Evolutionary conservation across 30 jellyfish, hydroid and myxozoan genomes (phyloP).

Genomic region (Sanderia malayensis): DNA sequence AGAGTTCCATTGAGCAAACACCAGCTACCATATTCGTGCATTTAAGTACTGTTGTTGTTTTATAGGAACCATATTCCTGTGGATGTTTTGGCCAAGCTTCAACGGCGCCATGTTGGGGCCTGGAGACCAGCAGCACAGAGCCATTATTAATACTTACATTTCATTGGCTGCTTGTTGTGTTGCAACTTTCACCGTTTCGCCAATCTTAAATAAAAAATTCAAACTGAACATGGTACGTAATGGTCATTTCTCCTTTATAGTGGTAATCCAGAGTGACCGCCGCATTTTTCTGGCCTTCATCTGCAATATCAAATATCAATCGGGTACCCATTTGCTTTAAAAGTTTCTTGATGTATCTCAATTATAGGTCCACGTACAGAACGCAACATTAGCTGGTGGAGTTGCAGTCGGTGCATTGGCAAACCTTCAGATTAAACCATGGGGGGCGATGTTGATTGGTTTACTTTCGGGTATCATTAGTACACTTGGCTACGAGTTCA

Average conservation of each 20-base stretch:
- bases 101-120: constrained; percentile 89
- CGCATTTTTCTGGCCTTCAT: neutral
- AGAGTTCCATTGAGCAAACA: no score
- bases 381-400: constrained; percentile 98
- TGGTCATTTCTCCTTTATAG: neutral
- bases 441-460: constrained; percentile 98
- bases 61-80: constrained; percentile 84
- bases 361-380: constrained; percentile 78
- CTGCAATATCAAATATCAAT: neutral
- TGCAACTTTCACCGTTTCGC: constrained; percentile 67
- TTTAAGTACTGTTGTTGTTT: no score
- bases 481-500: constrained; percentile 73
- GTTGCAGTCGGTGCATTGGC: constrained; percentile 93
- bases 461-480: constrained; percentile 58
- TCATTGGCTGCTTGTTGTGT: constrained; percentile 89
- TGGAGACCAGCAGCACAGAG: constrained; percentile 79
- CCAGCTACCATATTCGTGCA: no score
- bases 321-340: neutral
- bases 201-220: constrained; percentile 51
- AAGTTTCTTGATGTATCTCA: neutral
- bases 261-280: neutral
- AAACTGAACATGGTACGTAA: constrained; percentile 76
- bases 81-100: constrained; percentile 98
- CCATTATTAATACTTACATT: constrained; percentile 81
- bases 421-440: constrained; percentile 66